These are phyloP conservation scores for Prunella fulvescens DNA, from an alignment of 2,113 vertebrate genomes.

Conservation along the genomic window DNA sequence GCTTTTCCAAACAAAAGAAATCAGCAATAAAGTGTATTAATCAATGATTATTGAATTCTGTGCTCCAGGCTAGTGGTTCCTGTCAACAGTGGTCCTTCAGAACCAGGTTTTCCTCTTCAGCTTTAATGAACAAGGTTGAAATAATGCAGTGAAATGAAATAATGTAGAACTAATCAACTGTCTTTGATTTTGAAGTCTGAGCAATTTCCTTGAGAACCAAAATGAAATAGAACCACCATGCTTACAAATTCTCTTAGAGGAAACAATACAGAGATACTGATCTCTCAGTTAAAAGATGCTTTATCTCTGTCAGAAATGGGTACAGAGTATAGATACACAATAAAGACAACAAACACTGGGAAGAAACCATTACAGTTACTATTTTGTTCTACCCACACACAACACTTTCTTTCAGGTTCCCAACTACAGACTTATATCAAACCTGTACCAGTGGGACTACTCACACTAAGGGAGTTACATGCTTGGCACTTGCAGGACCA, in stretches of 20 bases:
- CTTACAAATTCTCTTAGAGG: background rate
- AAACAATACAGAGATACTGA: background rate
- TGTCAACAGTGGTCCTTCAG: conserved; percentile 56
- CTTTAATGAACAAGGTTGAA: conserved; percentile 69
- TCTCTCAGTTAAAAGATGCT: background rate
- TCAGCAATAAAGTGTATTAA: conserved; percentile 67
- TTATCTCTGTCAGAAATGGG: background rate
- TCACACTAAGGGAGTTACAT: background rate
- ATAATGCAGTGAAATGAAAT: conserved; percentile 59
- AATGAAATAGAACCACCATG: background rate
- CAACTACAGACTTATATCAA: background rate
- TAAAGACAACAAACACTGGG: background rate
- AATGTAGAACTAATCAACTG: conserved; percentile 46
- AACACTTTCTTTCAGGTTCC: background rate
- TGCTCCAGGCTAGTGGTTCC: conserved; percentile 56
- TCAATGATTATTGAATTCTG: conserved; percentile 71
- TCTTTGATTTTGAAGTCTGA: conserved; percentile 15
- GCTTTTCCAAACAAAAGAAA: conserved; percentile 63
- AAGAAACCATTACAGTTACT: background rate
- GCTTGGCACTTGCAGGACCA: background rate
- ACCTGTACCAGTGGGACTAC: background rate
- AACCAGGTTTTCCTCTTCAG: conserved; percentile 52
- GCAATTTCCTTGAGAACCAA: conserved; percentile 15
- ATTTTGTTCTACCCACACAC: background rate
- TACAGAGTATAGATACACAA: background rate